A percentile compares a stretch with the other conserved stretches of the same genome.
Conservation (phyloP, 2,113 vertebrate species). For the Lampris megalopsis region DNA sequence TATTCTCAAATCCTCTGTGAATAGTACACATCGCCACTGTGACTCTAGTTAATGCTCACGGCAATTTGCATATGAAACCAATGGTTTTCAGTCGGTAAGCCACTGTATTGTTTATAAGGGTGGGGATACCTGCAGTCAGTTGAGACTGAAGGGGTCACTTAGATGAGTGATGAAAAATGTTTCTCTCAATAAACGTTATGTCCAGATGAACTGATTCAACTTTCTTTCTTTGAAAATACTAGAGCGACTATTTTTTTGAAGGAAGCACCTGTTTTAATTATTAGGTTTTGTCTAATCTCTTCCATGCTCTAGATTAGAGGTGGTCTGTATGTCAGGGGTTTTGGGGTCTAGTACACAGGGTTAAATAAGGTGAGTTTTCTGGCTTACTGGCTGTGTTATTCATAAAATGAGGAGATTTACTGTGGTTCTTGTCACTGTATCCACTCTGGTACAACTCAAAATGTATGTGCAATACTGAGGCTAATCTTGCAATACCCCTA, state of each 20-base stretch:
- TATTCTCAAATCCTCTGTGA: too few species aligned
- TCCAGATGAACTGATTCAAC: too few species aligned
- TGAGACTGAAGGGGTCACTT: too few species aligned
- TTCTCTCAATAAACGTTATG: too few species aligned
- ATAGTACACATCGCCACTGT: too few species aligned
- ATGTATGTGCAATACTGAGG: conserved; percentile 66
- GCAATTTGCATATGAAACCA: too few species aligned
- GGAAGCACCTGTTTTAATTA: conserved; percentile 82
- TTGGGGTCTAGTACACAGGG: conserved; percentile 61
- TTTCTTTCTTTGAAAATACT: conserved; percentile 40
- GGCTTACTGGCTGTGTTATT: conserved; percentile 53
- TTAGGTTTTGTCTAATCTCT: conserved; percentile 71
- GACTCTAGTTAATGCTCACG: too few species aligned
- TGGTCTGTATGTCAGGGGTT: conserved; percentile 66
- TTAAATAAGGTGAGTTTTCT: conserved; percentile 38
- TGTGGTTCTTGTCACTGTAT: conserved; percentile 56
- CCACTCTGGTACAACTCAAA: conserved; percentile 66
- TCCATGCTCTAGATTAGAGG: conserved; percentile 67
- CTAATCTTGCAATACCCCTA: conserved; percentile 35
- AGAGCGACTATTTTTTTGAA: conserved; percentile 77
- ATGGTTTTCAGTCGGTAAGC: too few species aligned
- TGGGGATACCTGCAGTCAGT: too few species aligned
- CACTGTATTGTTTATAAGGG: too few species aligned
- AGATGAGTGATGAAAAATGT: too few species aligned
- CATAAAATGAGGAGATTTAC: conserved; percentile 45